These are phyloP conservation scores for Trachemys scripta DNA, from an alignment of 2,113 vertebrate species.

Conservation along the genomic window DNA sequence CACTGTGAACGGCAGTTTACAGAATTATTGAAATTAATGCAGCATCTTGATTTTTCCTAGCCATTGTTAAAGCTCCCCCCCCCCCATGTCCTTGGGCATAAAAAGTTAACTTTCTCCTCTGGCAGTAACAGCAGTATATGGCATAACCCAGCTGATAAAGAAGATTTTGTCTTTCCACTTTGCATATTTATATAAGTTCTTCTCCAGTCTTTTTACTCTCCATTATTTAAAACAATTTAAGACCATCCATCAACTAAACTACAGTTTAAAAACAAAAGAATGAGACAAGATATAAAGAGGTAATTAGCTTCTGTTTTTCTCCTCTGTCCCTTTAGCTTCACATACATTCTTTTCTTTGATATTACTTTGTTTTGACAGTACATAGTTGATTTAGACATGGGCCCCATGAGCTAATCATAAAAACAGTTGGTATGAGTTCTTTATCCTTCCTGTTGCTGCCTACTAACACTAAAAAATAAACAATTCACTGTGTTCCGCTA, in stretches of 20 bases:
- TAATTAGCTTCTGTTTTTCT: constrained; percentile 15
- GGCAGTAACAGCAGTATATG: not conserved
- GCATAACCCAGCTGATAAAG: not conserved
- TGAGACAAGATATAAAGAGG: not conserved
- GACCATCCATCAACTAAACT: not conserved
- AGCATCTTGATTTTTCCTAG: not conserved
- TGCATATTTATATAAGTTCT: not conserved
- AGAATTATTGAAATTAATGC: not conserved
- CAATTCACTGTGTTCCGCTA: not conserved
- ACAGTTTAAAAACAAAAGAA: not conserved
- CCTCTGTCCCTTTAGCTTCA: not conserved
- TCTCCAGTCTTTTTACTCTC: not conserved
- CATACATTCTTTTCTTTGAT: constrained; percentile 5
- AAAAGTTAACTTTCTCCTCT: not conserved
- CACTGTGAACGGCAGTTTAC: not conserved
- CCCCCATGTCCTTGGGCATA: not conserved
- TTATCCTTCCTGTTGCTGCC: not conserved
- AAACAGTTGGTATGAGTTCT: not conserved
- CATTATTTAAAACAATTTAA: not conserved
- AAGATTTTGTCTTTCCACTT: not conserved
- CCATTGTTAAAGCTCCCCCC: not conserved
- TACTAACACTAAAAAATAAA: not conserved
- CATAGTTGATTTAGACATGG: not conserved
- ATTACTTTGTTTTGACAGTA: not conserved
- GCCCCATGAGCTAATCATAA: not conserved